Conservation (phyloP, 64 coral and sea anemone species). For the Dendronephthya gigantea region DNA sequence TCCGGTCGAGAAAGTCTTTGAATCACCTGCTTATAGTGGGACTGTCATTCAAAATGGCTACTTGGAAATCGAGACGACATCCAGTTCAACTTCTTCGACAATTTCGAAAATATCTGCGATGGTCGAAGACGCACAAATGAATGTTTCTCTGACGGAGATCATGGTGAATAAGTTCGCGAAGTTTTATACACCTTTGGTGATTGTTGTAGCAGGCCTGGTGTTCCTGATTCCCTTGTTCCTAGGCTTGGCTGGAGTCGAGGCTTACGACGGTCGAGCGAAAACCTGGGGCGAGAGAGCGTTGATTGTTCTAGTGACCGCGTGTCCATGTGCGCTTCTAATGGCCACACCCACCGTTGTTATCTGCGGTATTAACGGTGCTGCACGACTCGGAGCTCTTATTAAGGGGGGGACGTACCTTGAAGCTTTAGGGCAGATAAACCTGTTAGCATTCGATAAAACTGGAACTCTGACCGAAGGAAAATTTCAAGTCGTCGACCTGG, state of each 20-base stretch:
- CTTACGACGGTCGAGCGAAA: conserved; percentile 20
- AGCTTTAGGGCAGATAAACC: conserved; percentile 22
- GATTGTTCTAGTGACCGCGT: conserved; percentile 31
- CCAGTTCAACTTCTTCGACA: not conserved
- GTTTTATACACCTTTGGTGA: conserved; percentile 72
- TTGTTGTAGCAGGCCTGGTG: conserved; percentile 55
- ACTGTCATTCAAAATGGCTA: conserved; percentile 97
- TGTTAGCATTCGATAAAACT: conserved; percentile 51
- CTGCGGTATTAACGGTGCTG: conserved; percentile 45
- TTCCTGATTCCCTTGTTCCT: conserved; percentile 69
- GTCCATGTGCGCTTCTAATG: conserved; percentile 48
- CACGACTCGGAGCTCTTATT: conserved; percentile 32
- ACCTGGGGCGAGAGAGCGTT: not conserved
- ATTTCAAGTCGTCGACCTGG: conserved; percentile 85
- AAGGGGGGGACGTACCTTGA: conserved; percentile 47
- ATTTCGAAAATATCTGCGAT: not conserved
- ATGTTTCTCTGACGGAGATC: conserved; percentile 65
- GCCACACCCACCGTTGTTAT: conserved; percentile 50
- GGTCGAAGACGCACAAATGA: conserved; percentile 78
- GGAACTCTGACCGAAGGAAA: conserved; percentile 51
- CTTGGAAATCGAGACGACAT: conserved; percentile 79
- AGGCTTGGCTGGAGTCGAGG: conserved; percentile 74
- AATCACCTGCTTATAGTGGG: conserved; percentile 66
- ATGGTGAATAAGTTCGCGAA: conserved; percentile 92
- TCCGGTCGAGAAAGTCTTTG: conserved; percentile 70